Evolutionary conservation across 1,140 invertebrate species (phyloP).

Genomic region (Nasonia giraulti): DNA sequence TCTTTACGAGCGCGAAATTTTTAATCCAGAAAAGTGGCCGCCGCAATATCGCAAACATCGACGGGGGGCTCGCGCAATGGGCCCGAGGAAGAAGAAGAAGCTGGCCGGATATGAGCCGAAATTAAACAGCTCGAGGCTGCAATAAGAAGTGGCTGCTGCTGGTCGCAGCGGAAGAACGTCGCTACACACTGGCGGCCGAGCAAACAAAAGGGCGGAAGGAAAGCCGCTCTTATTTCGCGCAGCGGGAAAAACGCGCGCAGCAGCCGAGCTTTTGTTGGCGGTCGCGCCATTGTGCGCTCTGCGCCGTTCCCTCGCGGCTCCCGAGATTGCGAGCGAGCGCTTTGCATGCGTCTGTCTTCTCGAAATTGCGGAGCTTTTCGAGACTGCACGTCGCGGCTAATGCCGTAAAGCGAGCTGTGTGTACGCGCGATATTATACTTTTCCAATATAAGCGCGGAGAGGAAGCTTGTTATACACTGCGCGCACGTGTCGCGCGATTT

Average conservation of each 20-base stretch:
- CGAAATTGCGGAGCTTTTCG: neutral
- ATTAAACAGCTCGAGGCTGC: constrained; percentile 43
- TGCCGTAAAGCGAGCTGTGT: neutral
- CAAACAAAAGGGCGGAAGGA: constrained; percentile 53
- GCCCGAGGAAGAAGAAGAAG: neutral
- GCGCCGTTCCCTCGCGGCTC: neutral
- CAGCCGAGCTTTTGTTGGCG: constrained; percentile 16
- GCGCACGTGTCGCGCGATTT: neutral
- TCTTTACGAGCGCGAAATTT: neutral
- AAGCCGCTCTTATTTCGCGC: constrained; percentile 15
- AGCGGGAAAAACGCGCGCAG: neutral
- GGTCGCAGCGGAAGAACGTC: constrained; percentile 34
- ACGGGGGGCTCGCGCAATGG: neutral
- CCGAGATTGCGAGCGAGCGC: neutral
- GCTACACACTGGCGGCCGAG: neutral
- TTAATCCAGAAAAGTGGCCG: neutral
- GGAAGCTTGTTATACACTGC: neutral
- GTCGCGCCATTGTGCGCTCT: neutral
- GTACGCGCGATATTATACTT: neutral
- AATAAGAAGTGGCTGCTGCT: constrained; percentile 49
- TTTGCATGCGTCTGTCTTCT: neutral
- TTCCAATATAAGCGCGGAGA: neutral
- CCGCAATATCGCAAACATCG: neutral
- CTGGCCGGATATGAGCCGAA: constrained; percentile 36
- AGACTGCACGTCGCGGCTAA: neutral